Evolutionary conservation across 2,888 invertebrate species (phyloP), one percentile per base, ranked within the genome.

Genomic region (Ophion obscuratus): DNA sequence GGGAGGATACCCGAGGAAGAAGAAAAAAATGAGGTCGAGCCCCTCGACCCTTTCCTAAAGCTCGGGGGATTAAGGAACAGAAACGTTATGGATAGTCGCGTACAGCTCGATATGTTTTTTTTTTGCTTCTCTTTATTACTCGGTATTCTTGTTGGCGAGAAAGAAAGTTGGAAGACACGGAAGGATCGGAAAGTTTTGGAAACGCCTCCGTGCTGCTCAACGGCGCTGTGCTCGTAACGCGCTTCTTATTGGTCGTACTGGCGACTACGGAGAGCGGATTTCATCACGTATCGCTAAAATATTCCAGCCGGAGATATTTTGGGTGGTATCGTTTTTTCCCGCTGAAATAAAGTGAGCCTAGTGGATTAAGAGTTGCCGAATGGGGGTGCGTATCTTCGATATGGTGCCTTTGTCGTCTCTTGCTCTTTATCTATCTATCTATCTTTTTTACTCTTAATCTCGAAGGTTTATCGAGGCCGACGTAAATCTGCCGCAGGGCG

Each of bases 381-480:
- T 27, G 76, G 40, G 66, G 53, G 20, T 67, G 81, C 71, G 10
- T 20, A 36, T 71, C 53, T 5, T 17, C 53, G 53, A 53, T 40
- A 40, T 40, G 40, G 40, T 59, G 24, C 27, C 53, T 67, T 40
- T 67, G 36, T 57, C 24, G 36, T 68, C 5, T 14, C 71, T 61
- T 78, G n/a, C 66, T 81, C 77, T 84, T 59, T 75, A 77, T 85
- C 81, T 73, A 83, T 79, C 78, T 78, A 40, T 40, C 7, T 40
- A 40, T 6, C 40, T 78, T 88, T 80, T 87, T 86, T 86, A 89
- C 88, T 91, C 90, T 91, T 92, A 92, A 92, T 92, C 92, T 91
- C 88, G 90, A 87, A 91, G 91, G 92, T 92, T 92, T 92, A 92
- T 92, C 92, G 90, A 91, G 89, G 89, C 90, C 90, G 92, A 92